phyloP scores from a whole-genome alignment of 2,113 vertebrate species.

The Macheiramphus alcinus region DNA sequence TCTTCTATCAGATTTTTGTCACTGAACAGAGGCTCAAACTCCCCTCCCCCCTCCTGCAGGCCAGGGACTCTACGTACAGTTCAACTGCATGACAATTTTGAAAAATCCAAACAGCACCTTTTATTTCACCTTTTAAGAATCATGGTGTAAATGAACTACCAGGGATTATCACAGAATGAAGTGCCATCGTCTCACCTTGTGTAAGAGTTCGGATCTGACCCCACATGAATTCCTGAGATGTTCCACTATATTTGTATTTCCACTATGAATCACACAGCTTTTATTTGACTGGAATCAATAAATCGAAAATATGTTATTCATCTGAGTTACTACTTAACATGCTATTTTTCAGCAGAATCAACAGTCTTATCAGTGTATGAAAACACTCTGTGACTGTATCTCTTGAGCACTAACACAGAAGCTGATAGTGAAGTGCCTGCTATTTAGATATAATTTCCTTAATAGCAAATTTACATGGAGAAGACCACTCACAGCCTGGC shows the following conservation, averaged over 20 bases:
- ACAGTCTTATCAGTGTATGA: slow-evolving; percentile 53
- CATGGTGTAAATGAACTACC: not conserved
- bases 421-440: slow-evolving; percentile 47
- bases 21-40: not conserved
- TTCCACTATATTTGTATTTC: not conserved
- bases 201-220: not conserved
- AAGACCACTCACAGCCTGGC: not conserved
- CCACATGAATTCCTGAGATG: not conserved
- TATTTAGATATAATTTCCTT: slow-evolving; percentile 43
- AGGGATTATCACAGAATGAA: not conserved
- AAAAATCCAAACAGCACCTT: not conserved
- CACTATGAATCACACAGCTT: not conserved
- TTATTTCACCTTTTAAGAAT: not conserved
- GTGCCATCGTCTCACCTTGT: not conserved
- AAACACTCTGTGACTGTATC: slow-evolving; percentile 58
- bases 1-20: not conserved
- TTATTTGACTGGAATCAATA: slow-evolving; percentile 40
- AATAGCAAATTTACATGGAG: not conserved
- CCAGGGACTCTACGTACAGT: not conserved
- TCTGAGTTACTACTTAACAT: slow-evolving; percentile 43
- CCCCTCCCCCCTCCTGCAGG: not conserved
- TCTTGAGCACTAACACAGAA: slow-evolving; percentile 43
- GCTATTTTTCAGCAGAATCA: slow-evolving; percentile 47
- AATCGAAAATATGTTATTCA: slow-evolving; percentile 15
- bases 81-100: not conserved